Evolutionary conservation across 2,113 vertebrate genomes (phyloP).

Genomic region (Gymnocephalus cernua): DNA sequence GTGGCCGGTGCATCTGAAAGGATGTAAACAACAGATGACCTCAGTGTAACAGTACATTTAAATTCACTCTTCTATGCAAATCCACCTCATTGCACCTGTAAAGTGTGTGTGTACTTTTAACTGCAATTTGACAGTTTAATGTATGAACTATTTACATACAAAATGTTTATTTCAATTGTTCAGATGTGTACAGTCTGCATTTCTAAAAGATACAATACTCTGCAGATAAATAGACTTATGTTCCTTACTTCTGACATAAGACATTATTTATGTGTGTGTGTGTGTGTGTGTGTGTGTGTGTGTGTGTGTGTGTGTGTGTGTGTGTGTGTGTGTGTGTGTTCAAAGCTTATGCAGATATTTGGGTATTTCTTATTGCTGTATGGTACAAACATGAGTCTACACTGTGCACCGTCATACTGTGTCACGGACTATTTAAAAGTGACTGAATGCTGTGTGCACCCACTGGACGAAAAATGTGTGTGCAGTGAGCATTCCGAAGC

Average conservation of each 20-base stretch:
- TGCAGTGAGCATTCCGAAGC: neutral
- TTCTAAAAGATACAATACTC: neutral
- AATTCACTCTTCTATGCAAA: neutral
- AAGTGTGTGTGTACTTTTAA: neutral
- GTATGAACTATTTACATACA: neutral
- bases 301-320: too few species aligned
- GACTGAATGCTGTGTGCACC: slow-evolving; percentile 9
- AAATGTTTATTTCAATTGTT: neutral
- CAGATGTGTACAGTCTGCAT: neutral
- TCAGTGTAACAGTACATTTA: neutral
- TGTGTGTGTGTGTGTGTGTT: neutral
- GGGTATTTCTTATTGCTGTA: slow-evolving; percentile 5
- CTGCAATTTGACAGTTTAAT: neutral
- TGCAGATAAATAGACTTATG: neutral
- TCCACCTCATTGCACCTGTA: neutral
- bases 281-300: neutral
- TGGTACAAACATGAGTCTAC: neutral
- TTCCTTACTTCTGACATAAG: neutral
- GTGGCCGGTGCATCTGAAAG: neutral
- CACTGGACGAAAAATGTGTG: neutral
- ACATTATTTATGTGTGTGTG: neutral
- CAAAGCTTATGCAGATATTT: slow-evolving; percentile 12
- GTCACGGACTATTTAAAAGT: slow-evolving; percentile 21
- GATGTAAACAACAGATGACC: slow-evolving; percentile 14
- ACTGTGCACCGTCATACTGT: neutral